Conservation (phyloP, 2,113 vertebrate species). For the Istiophorus platypterus region DNA sequence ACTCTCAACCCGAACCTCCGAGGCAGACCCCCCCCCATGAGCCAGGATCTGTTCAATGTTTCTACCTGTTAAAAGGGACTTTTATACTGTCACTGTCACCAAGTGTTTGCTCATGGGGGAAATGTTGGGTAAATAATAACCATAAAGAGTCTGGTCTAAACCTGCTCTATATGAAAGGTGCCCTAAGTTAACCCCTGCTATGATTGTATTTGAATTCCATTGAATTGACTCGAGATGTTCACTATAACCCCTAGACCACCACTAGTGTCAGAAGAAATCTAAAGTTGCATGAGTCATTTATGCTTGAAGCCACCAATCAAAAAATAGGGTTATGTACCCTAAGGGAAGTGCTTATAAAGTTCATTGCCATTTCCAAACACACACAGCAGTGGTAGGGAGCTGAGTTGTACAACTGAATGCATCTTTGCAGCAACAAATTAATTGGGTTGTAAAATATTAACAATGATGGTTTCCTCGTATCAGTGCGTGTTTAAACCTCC, state of each 20-base stretch:
- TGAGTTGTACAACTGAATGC: neutral
- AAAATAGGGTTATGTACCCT: neutral
- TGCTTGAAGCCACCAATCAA: neutral
- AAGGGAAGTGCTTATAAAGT: constrained; percentile 19
- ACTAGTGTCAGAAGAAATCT: too few relatives aligned
- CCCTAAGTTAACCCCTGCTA: too few relatives aligned
- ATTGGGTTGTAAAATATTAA: constrained; percentile 22
- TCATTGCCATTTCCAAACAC: constrained; percentile 29
- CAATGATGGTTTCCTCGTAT: constrained; percentile 14
- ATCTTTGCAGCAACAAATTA: constrained; percentile 5
- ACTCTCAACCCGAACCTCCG: too few relatives aligned
- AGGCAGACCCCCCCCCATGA: too few relatives aligned
- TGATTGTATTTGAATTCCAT: too few relatives aligned
- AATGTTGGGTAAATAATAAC: too few relatives aligned
- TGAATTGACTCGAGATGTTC: neutral
- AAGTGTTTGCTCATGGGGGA: too few relatives aligned
- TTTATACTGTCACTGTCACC: too few relatives aligned
- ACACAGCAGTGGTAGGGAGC: neutral
- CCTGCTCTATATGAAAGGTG: too few relatives aligned
- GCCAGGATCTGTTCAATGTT: too few relatives aligned
- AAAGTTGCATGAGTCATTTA: constrained; percentile 12
- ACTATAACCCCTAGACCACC: neutral
- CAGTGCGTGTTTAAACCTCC: neutral
- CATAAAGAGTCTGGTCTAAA: too few relatives aligned
- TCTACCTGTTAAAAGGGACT: too few relatives aligned